Evolutionary conservation across 2,113 vertebrate genomes (phyloP).

Genomic region (Alethe castanea): DNA sequence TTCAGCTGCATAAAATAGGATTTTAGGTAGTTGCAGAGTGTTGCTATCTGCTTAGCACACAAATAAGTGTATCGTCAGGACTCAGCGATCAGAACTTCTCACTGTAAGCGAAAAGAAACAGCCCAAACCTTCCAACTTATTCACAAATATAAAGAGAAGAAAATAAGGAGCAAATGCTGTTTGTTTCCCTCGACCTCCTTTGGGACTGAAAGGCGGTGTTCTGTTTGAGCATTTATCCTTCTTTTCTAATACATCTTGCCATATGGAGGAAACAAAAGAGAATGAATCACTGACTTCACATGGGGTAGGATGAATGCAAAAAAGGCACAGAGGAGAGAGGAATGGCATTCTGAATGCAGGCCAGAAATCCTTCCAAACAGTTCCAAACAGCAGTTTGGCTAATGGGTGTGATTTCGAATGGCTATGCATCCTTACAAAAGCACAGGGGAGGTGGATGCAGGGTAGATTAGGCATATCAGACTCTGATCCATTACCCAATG

Average conservation of each 20-base stretch:
- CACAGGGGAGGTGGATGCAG: not conserved
- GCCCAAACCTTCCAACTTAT: not conserved
- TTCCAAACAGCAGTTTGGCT: constrained; percentile 5
- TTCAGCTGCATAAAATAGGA: not conserved
- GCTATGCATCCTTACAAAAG: not conserved
- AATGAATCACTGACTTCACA: not conserved
- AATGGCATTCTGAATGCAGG: not conserved
- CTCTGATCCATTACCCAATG: not conserved
- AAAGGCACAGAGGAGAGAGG: not conserved
- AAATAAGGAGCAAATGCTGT: not conserved
- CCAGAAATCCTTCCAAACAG: not conserved
- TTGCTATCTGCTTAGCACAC: not conserved
- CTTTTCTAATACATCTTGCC: not conserved
- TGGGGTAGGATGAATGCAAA: not conserved
- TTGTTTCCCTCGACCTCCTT: not conserved
- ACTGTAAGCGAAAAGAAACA: not conserved
- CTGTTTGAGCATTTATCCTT: not conserved
- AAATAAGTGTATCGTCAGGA: rapidly evolving
- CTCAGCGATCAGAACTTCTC: not conserved
- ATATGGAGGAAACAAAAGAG: not conserved
- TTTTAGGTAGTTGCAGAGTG: not conserved
- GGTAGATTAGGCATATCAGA: not conserved
- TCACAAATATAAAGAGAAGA: not conserved
- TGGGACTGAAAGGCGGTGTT: not conserved
- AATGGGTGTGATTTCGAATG: not conserved